Conservation (phyloP, 2,113 vertebrate genomes). For the Trematomus loennbergii region DNA sequence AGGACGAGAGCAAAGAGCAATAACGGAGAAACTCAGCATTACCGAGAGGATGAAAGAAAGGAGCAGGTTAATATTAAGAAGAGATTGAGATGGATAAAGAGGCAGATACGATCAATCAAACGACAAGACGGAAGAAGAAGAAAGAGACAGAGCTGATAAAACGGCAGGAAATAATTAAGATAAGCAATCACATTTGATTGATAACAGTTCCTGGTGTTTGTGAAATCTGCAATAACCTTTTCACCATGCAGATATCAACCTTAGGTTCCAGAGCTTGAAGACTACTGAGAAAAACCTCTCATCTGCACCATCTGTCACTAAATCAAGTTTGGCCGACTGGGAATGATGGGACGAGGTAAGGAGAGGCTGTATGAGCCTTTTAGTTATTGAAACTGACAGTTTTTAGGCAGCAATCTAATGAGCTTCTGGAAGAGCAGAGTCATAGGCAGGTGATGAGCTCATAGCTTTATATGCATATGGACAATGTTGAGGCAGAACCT, state of each 20-base stretch:
- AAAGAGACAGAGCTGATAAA: conserved; percentile 1
- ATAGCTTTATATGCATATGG: conserved; percentile 66
- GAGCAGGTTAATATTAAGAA: conserved; percentile 41
- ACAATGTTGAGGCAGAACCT: conserved; percentile 46
- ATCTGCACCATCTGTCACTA: conserved; percentile 71
- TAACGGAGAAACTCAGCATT: conserved; percentile 26
- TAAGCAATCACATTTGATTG: conserved; percentile 55
- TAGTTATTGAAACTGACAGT: conserved; percentile 52
- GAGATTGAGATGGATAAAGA: conserved; percentile 24
- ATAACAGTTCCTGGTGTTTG: conserved; percentile 26
- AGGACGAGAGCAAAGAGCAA: conserved; percentile 38
- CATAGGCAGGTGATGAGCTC: conserved; percentile 60
- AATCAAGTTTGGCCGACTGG: conserved; percentile 61
- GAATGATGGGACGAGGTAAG: conserved; percentile 51
- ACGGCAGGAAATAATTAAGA: conserved; percentile 8
- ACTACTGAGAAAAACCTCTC: conserved; percentile 57
- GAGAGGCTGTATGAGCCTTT: conserved; percentile 7
- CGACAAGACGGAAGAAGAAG: not conserved
- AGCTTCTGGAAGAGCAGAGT: conserved; percentile 27
- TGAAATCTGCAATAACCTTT: conserved; percentile 61
- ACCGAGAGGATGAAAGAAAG: conserved; percentile 11
- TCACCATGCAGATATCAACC: conserved; percentile 48
- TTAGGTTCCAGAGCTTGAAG: conserved; percentile 43
- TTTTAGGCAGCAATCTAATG: conserved; percentile 52
- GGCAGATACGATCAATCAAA: conserved; percentile 48